Base-by-base conservation (phyloP, 2,797 vertebrate species). In the Xiphorhynchus erythropygius region DNA sequence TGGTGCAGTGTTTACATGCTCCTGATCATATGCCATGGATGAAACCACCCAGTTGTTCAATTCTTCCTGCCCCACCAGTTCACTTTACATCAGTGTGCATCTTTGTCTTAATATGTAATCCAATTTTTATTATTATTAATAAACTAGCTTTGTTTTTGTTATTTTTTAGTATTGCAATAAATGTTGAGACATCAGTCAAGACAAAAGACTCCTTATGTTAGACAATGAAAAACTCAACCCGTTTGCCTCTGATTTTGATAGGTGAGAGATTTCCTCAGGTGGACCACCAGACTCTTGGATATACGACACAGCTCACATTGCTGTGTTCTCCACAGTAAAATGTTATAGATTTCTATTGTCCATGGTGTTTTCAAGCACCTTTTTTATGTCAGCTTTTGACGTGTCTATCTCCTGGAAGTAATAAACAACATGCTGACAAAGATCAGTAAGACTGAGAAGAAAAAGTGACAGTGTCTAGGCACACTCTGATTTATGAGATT, bases 331-430 rank as follows among this genome's bases (percentile, higher is more conserved):
- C 60, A 73, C 55, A 67, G 32, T 28, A 63, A 76, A 84, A 82
- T 32, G 11, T 84, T 82, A 39, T 0, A 35, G 7, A 32, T 90
- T 82, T 76, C 21, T 82, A 17, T 77, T 64, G 22, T 71, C 84
- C 35, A 8, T 8, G 9, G 19, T 85, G 53, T 82, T 94, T 68
- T 77, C 60, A 93, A 89, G 64, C 35, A 87, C 8, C 4, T 33
- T 69, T 84, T 90, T 39, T 60, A 77, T 62, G 68, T 52, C 78
- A 87, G 65, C 9, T 89, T 96, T 91, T 92, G 71, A 78, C 33
- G 6, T 41, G 33, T 53, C 52, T 85, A 10, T 80, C 63, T 53
- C 18, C 83, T 84, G 79, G 75, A 84, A 85, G 53, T 65, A 49
- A 49, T 25, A 50, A 35, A 37, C 35, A 83, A 10, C 57, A 46